phyloP scores from a whole-genome alignment of 1,140 invertebrate genomes.

The Conopomorpha cramerella region DNA sequence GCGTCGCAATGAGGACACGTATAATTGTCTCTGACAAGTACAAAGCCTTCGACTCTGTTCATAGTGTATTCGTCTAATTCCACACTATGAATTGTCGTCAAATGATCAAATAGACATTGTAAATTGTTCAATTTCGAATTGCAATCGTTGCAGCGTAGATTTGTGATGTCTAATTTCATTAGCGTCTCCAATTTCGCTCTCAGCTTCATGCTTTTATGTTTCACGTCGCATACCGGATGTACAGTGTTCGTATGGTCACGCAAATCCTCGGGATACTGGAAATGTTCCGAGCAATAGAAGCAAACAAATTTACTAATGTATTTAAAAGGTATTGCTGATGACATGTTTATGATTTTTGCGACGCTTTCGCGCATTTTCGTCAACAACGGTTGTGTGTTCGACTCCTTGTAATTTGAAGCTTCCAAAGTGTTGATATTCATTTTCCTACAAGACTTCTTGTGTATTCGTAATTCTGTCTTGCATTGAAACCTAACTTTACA shows the following conservation, averaged over 20 bases:
- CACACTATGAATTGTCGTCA: conserved; percentile 23
- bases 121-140: conserved; percentile 16
- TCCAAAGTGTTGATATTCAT: conserved; percentile 18
- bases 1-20: conserved; percentile 22
- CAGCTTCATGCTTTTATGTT: conserved; percentile 23
- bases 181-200: conserved; percentile 20
- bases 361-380: conserved; percentile 27
- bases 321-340: conserved; percentile 35
- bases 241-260: conserved; percentile 21
- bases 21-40: conserved; percentile 25
- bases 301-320: conserved; percentile 34
- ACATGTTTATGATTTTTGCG: conserved; percentile 32
- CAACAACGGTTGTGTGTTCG: conserved; percentile 13
- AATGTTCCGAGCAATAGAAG: conserved; percentile 39
- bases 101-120: conserved; percentile 19
- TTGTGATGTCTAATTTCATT: conserved; percentile 30
- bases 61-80: conserved; percentile 17
- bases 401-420: conserved; percentile 10
- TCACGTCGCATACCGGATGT: conserved; percentile 28
- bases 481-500: conserved; percentile 22
- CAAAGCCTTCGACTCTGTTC: conserved; percentile 22
- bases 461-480: conserved; percentile 16
- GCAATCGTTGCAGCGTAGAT: conserved; percentile 33
- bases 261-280: conserved; percentile 18
- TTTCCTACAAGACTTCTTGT: conserved; percentile 15